Evolutionary conservation across 2,888 invertebrate genomes (phyloP), one percentile per base, ranked within the genome.

Genomic region (Sycophila texana): DNA sequence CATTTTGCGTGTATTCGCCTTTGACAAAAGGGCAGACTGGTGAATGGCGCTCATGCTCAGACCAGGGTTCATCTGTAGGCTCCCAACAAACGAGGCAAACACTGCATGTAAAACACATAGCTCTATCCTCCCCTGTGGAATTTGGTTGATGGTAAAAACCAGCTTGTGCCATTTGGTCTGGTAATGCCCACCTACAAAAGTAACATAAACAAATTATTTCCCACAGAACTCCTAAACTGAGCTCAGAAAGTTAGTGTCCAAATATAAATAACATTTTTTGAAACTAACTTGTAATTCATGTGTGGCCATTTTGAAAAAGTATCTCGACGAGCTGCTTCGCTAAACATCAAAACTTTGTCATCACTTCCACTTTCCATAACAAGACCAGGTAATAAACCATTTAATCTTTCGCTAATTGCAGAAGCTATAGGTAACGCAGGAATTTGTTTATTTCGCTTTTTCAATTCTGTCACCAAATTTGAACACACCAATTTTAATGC

Each of bases 81-180:
- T 98, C 98, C 98, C 98, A 98, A 91, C 96, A 97, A 7, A 98
- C 98, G 30, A 98, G 93, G 88, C 98, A 98, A 13, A 98, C 97
- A 86, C 95, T 96, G 90, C 98, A 98, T 0, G 97, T 97, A 91
- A 98, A 98, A 89, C 98, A 98, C 96, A 98, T 96, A 10, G 98
- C 98, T 82, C 98, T 93, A 91, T 98, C 98, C 88, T 98, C 97
- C 4, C 97, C 97, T 47, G 95, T 94, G 3, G 95, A 93, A 74
- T 96, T 96, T 0, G 98, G 98, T 89, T 98, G 97, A 91, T 98
- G 97, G 91, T 97, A 98, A 91, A 98, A 98, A 18, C 98, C 98
- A 1, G 98, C 98, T 89, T 98, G 97, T 5, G 98, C 98, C 98
- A 98, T 98, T 88, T 97, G 97, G 85, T 97, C 97, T 0, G 98